Percentiles rank a stretch among this genome's conserved stretches.
Evolutionary conservation across 2,113 vertebrate species (phyloP).

Genomic region (Anser brachyrhynchus): DNA sequence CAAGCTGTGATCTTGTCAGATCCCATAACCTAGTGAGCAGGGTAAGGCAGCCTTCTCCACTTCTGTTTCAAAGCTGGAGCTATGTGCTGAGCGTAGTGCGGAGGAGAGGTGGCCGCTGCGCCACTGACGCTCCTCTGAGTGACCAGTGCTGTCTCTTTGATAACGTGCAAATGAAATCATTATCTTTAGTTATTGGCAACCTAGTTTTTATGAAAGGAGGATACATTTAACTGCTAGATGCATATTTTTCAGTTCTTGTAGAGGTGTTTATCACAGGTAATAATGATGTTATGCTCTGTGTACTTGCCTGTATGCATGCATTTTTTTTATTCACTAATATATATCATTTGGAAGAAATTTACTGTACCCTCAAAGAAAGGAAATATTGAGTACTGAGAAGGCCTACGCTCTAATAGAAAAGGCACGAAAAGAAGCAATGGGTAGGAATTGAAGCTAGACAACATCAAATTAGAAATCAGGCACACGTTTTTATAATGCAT

Average conservation of each 20-base stretch:
- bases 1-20: neutral
- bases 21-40: fast-evolving
- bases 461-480: neutral
- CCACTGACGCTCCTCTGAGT: neutral
- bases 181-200: neutral
- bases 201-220: neutral
- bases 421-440: neutral
- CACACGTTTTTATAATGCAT: slow-evolving; percentile 10
- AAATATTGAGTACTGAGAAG: neutral
- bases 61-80: fast-evolving
- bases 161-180: neutral
- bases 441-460: neutral
- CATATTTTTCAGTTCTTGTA: neutral
- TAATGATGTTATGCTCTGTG: neutral
- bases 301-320: neutral
- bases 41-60: neutral
- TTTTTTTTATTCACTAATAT: neutral
- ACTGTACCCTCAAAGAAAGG: neutral
- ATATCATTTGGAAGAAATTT: neutral
- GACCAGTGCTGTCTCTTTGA: neutral
- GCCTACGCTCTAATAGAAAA: neutral
- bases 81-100: fast-evolving
- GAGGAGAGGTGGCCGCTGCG: neutral
- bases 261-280: neutral
- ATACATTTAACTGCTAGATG: neutral